phyloP scores from a whole-genome alignment of 2,113 vertebrate genomes.

The Prochilodus magdalenae region DNA sequence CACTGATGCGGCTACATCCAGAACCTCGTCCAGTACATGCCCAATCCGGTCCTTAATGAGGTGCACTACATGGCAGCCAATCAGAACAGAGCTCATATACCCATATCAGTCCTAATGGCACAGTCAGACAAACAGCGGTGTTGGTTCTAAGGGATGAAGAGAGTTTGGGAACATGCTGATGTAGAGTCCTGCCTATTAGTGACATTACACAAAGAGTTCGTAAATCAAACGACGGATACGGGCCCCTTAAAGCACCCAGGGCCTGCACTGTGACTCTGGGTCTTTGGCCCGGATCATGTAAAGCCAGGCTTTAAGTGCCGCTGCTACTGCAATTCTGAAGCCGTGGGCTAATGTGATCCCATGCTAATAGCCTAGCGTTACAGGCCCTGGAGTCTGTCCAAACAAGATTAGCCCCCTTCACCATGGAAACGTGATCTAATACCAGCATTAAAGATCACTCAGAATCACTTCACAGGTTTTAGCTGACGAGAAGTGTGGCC shows the following conservation, averaged over 20 bases:
- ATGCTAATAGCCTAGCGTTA: constrained; percentile 40
- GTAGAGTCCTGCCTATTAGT: no score
- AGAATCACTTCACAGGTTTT: constrained; percentile 39
- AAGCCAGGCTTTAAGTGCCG: not conserved
- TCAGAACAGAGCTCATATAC: no score
- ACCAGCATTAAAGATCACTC: constrained; percentile 46
- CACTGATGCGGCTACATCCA: no score
- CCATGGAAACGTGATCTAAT: constrained; percentile 55
- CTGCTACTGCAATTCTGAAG: constrained; percentile 17
- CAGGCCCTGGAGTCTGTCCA: constrained; percentile 34
- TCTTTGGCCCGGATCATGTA: not conserved
- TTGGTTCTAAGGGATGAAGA: no score
- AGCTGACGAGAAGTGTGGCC: constrained; percentile 28
- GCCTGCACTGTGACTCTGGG: not conserved
- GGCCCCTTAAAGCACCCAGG: not conserved
- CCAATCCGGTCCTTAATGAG: no score
- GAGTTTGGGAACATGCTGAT: no score
- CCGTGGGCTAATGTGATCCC: constrained; percentile 26
- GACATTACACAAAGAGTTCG: no score
- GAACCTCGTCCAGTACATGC: no score
- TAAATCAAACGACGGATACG: not conserved
- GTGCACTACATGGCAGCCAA: no score
- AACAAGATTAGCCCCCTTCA: constrained; percentile 55
- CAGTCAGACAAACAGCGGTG: no score
- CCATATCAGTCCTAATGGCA: no score